Percentiles rank a stretch among this genome's conserved stretches.
Conservation (phyloP, 2,888 invertebrate genomes). For the Shargacucullia verbasci region DNA sequence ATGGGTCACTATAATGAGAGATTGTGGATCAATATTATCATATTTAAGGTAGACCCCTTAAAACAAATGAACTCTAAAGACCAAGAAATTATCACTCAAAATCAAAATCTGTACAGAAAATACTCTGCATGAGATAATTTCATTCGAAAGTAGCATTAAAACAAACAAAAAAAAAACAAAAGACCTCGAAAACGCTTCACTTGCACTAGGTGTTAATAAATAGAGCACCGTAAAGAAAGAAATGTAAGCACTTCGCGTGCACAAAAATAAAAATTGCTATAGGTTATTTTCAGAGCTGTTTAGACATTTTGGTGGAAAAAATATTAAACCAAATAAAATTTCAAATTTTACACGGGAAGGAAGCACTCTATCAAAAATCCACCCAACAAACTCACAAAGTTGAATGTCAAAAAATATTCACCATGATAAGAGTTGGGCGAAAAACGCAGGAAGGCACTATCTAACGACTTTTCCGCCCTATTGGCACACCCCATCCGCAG, state of each 20-base stretch:
- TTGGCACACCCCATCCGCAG: conserved; percentile 57
- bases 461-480: conserved; percentile 65
- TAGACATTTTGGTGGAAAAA: neutral
- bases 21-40: no score
- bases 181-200: conserved; percentile 18
- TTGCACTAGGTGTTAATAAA: conserved; percentile 24
- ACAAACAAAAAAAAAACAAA: conserved; percentile 2
- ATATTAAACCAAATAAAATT: neutral
- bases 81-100: no score
- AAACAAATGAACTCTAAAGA: no score
- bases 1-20: no score
- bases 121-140: neutral
- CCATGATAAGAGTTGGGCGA: conserved; percentile 31
- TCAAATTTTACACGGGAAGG: neutral
- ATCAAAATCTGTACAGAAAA: no score
- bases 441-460: conserved; percentile 61
- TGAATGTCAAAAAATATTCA: conserved; percentile 57
- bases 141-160: neutral
- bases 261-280: conserved; percentile 3
- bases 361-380: conserved; percentile 35
- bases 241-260: neutral
- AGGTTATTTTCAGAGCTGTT: neutral
- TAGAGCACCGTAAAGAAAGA: conserved; percentile 14
- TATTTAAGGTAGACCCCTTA: no score
- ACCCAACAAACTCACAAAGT: conserved; percentile 28